Evolutionary conservation across 2,797 vertebrate genomes (phyloP).

Genomic region (Rhinatrema bivittatum): DNA sequence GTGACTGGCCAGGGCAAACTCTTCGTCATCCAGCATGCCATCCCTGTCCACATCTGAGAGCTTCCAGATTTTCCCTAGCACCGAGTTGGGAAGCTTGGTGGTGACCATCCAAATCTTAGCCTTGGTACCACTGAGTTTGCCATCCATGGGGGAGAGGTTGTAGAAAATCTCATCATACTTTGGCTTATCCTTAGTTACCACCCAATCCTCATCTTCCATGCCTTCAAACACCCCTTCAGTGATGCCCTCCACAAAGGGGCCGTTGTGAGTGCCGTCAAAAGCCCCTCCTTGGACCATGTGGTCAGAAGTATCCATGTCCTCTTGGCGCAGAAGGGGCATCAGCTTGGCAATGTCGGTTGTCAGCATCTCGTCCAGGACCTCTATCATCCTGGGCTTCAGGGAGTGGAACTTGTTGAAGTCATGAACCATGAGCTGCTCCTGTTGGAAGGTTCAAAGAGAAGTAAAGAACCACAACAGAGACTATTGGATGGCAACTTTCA

Average conservation of each 20-base stretch:
- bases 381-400: conserved; percentile 78
- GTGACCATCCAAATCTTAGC: conserved; percentile 90
- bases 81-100: conserved; percentile 84
- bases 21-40: conserved; percentile 88
- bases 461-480: neutral
- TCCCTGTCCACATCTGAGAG: conserved; percentile 86
- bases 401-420: conserved; percentile 86
- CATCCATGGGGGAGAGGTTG: conserved; percentile 78
- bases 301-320: conserved; percentile 72
- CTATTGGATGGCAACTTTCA: too few species aligned
- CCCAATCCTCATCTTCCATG: conserved; percentile 65
- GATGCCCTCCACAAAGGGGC: conserved; percentile 70
- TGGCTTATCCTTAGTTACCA: conserved; percentile 89
- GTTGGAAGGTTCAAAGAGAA: neutral
- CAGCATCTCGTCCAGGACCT: conserved; percentile 73
- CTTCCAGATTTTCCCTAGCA: conserved; percentile 90
- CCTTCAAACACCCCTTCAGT: conserved; percentile 59
- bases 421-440: conserved; percentile 82
- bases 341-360: conserved; percentile 76
- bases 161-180: conserved; percentile 96
- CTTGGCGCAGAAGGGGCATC: conserved; percentile 84
- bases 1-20: conserved; percentile 87
- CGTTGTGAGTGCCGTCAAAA: conserved; percentile 73
- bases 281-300: conserved; percentile 80
- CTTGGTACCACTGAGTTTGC: conserved; percentile 84